Base-by-base conservation (phyloP, 2,888 invertebrate species). In the Scrobipalpa costella region DNA sequence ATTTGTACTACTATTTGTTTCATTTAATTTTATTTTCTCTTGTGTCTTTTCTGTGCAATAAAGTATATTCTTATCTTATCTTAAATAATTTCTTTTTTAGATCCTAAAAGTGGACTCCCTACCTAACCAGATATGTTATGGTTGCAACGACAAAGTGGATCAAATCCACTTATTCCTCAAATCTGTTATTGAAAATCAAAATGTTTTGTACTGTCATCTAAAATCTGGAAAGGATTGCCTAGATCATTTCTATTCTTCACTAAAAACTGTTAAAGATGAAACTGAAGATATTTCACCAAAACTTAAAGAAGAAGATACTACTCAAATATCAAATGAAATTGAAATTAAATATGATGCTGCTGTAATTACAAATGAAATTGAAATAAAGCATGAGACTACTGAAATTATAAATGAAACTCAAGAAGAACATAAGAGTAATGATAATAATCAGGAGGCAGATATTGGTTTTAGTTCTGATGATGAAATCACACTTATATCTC, bases 181-280 rank as follows among this genome's bases (percentile, higher is more conserved):
- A 55, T n/a, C 55, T 2, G 34, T 55, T 15, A 15, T 15, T 33
- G 27, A 55, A 11, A 55, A 55, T n/a, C 55, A 55, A 15, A 55
- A 55, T 17, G 15, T 15, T 2, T 17, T 55, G n/a, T 55, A 55
- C 15, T 7, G 27, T n/a, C 55, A 55, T 33, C n/a, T 55, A 15
- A 55, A 34, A 34, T 17, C 27, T n/a, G 55, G 55, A 55, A 33
- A 15, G 8, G 34, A 55, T 34, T 34, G 9, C 15, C 27, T 55
- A 8, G 17, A 34, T n/a, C 7, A 55, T 15, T 55, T 55, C 15
- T 55, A 55, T 55, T 34, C 34, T n/a, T 34, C 27, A 34, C 34
- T 55, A 17, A 55, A 34, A 55, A n/a, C 33, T 55, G 33, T 27
- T 15, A 55, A 55, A 55, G 33, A 55, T n/a, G 34, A 27, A 34